Evolutionary conservation across 1,140 invertebrate species (phyloP).

Genomic region (Euborellia annulipes): DNA sequence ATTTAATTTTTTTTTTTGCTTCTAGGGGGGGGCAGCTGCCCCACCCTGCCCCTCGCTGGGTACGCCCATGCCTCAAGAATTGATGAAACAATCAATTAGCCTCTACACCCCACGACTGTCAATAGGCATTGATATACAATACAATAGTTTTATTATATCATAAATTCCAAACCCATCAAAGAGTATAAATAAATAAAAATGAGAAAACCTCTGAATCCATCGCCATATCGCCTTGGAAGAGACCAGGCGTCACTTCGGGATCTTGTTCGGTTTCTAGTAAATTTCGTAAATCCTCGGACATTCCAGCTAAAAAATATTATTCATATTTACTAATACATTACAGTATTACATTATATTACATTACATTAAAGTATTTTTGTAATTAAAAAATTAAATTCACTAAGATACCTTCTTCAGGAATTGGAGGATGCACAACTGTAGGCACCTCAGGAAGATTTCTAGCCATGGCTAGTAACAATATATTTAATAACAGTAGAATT

Average conservation of each 20-base stretch:
- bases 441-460: conserved; percentile 24
- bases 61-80: too few species aligned
- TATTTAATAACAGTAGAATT: too few species aligned
- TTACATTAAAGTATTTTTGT: conserved; percentile 3
- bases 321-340: background rate
- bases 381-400: background rate
- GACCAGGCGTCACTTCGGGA: conserved; percentile 45
- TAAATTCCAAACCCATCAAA: too few species aligned
- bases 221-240: conserved; percentile 53
- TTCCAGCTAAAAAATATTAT: conserved; percentile 3
- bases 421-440: conserved; percentile 25
- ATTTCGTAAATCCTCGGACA: conserved; percentile 9
- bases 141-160: too few species aligned
- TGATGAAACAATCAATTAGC: too few species aligned
- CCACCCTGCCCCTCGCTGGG: too few species aligned
- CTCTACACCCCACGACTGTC: too few species aligned
- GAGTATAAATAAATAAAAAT: too few species aligned
- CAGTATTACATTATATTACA: background rate
- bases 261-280: conserved; percentile 29
- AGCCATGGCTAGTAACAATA: too few species aligned
- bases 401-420: conserved; percentile 27
- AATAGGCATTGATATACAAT: too few species aligned
- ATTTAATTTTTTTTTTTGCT: too few species aligned
- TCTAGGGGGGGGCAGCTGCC: too few species aligned
- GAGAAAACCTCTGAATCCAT: conserved; percentile 35